phyloP scores from a whole-genome alignment of 1,140 invertebrate species.

The Delia radicum region DNA sequence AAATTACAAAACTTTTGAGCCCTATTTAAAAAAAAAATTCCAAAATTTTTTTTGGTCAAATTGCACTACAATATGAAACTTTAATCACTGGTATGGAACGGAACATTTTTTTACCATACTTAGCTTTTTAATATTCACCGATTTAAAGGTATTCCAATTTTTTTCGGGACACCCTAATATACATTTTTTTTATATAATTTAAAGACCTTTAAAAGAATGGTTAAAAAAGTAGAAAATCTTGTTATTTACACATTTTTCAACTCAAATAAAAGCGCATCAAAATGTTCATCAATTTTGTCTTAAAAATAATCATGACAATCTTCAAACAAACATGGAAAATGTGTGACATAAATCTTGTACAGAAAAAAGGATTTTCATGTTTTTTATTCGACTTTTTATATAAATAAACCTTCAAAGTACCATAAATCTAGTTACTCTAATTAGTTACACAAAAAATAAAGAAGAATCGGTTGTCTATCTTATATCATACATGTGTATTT shows the following conservation, averaged over 20 bases:
- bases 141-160: no score
- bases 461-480: neutral
- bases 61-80: no score
- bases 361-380: neutral
- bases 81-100: no score
- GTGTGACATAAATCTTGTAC: neutral
- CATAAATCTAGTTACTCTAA: neutral
- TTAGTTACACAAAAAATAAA: neutral
- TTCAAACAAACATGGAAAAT: neutral
- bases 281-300: neutral
- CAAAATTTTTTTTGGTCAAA: no score
- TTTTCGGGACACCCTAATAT: neutral
- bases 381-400: neutral
- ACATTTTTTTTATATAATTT: neutral
- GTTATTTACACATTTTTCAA: neutral
- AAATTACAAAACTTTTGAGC: no score
- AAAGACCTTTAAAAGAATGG: neutral
- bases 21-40: no score
- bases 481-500: neutral
- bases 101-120: no score
- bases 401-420: constrained; percentile 1
- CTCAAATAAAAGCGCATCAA: neutral
- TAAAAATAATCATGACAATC: neutral
- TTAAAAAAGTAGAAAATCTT: neutral
- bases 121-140: no score